Evolutionary conservation across 1,140 invertebrate species (phyloP).

Genomic region (Drosophila santomea): DNA sequence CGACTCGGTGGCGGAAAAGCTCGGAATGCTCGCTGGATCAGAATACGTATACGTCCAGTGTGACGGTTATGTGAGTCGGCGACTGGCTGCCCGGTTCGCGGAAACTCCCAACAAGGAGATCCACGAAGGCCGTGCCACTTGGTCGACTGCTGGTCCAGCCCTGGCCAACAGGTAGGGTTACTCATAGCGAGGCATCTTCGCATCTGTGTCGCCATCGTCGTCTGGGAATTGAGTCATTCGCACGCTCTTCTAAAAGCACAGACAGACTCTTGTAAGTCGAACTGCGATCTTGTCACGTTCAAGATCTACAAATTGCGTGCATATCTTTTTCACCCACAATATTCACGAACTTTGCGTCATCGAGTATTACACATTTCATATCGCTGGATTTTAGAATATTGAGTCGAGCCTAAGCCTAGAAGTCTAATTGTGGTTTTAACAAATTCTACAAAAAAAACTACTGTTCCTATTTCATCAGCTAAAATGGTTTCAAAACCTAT

Average conservation of each 20-base stretch:
- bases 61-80: constrained; percentile 42
- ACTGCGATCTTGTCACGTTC: constrained; percentile 29
- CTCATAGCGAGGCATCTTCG: constrained; percentile 34
- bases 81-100: constrained; percentile 6
- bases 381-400: too few relatives aligned
- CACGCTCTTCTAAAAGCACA: constrained; percentile 17
- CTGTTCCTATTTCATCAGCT: too few relatives aligned
- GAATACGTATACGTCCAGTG: constrained; percentile 61
- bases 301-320: constrained; percentile 11
- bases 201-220: constrained; percentile 1
- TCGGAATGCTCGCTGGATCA: constrained; percentile 28
- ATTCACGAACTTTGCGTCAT: neutral
- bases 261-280: constrained; percentile 21
- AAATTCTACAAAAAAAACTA: too few relatives aligned
- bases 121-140: constrained; percentile 58
- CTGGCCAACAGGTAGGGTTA: constrained; percentile 44
- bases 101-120: constrained; percentile 39
- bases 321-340: neutral
- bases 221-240: constrained; percentile 37
- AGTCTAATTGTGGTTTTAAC: too few relatives aligned
- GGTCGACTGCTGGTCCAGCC: constrained; percentile 26
- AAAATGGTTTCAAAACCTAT: too few relatives aligned
- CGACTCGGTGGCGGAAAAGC: constrained; percentile 41
- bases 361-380: too few relatives aligned
- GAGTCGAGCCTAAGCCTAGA: too few relatives aligned